Evolutionary conservation across 2,888 invertebrate genomes (phyloP).

Genomic region (Hyles lineata): DNA sequence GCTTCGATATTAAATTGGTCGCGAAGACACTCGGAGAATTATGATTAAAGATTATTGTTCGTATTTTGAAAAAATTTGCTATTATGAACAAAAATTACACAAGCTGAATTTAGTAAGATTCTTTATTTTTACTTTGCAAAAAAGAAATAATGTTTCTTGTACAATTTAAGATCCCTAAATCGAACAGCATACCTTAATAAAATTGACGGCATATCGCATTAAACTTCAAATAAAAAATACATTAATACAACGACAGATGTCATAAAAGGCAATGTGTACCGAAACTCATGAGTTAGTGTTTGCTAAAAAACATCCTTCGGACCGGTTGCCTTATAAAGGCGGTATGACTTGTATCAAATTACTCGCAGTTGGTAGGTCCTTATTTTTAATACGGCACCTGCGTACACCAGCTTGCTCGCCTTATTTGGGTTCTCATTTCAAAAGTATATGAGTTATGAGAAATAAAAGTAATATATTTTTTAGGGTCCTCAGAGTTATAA

Average conservation of each 20-base stretch:
- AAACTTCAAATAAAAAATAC: not conserved
- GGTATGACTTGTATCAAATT: slow-evolving; percentile 42
- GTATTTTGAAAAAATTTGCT: too few species aligned
- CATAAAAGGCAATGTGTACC: slow-evolving; percentile 19
- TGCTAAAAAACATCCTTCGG: slow-evolving; percentile 17
- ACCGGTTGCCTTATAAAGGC: slow-evolving; percentile 32
- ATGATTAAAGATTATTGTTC: too few species aligned
- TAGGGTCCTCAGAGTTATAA: not conserved
- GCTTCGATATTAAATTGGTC: too few species aligned
- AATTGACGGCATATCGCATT: not conserved
- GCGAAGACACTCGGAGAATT: too few species aligned
- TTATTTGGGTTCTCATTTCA: slow-evolving; percentile 24
- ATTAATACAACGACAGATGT: slow-evolving; percentile 7
- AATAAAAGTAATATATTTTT: not conserved
- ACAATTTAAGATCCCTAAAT: too few species aligned
- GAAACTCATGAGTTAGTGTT: not conserved
- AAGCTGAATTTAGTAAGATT: too few species aligned
- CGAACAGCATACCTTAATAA: not conserved
- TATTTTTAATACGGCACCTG: slow-evolving; percentile 46
- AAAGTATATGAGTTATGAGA: slow-evolving; percentile 21
- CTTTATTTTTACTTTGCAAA: too few species aligned
- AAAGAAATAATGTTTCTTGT: too few species aligned
- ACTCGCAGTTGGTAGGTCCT: slow-evolving; percentile 41
- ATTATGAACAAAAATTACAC: too few species aligned
- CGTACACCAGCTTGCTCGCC: slow-evolving; percentile 26